These are phyloP conservation scores for Torymus texanus DNA, from an alignment of 2,888 invertebrate species.

Conservation along the genomic window DNA sequence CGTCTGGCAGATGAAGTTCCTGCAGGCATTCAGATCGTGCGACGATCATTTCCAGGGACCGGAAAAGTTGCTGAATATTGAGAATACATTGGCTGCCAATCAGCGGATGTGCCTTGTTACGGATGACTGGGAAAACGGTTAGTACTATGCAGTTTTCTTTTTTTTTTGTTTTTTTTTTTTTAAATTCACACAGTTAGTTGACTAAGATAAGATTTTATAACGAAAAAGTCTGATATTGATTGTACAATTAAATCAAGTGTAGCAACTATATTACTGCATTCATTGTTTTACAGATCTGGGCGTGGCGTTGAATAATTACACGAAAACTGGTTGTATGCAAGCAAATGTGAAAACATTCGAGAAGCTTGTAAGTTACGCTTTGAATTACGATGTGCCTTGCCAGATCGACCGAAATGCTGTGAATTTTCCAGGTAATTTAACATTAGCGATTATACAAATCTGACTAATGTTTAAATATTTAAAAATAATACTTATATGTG, in stretches of 20 bases:
- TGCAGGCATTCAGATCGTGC: constrained; percentile 78
- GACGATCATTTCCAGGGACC: constrained; percentile 71
- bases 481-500: too few species aligned
- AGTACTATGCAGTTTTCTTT: too few species aligned
- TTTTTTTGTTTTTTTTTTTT: too few species aligned
- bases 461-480: too few species aligned
- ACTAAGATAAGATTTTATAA: constrained; percentile 2
- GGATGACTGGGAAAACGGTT: constrained; percentile 78
- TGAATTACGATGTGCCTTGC: constrained; percentile 34
- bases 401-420: constrained; percentile 6
- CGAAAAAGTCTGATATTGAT: neutral
- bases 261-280: constrained; percentile 12
- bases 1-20: constrained; percentile 86
- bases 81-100: constrained; percentile 80
- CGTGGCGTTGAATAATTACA: neutral
- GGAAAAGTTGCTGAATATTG: constrained; percentile 78
- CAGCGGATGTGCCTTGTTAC: constrained; percentile 78
- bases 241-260: too few species aligned
- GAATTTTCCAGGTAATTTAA: constrained; percentile 18
- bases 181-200: constrained; percentile 15
- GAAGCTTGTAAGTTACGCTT: constrained; percentile 24
- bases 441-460: neutral
- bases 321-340: neutral
- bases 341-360: constrained; percentile 18
- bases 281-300: constrained; percentile 24